These are phyloP conservation scores for Lamproptera curius DNA, from an alignment of 2,888 invertebrate species.

Conservation along the genomic window DNA sequence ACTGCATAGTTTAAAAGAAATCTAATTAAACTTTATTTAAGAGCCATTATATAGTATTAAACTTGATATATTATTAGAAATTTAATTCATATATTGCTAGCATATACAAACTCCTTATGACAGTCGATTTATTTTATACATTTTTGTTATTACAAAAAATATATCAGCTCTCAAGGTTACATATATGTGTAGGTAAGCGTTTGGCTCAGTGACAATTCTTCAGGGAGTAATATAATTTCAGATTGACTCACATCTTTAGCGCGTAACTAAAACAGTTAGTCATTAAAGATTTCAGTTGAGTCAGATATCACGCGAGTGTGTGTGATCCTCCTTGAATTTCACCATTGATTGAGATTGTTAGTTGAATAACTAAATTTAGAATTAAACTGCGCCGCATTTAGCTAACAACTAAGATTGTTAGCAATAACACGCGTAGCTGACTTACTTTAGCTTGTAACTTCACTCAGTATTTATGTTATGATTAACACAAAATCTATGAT, in stretches of 20 bases:
- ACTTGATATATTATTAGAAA: too few species aligned
- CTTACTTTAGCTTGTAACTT: too few species aligned
- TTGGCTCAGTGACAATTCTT: constrained; percentile 41
- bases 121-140: not conserved
- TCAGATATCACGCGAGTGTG: constrained; percentile 36
- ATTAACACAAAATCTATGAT: too few species aligned
- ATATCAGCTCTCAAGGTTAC: not conserved
- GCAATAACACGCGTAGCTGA: too few species aligned
- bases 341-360: constrained; percentile 14
- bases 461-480: too few species aligned
- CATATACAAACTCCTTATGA: too few species aligned
- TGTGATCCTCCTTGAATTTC: constrained; percentile 25
- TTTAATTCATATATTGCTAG: too few species aligned
- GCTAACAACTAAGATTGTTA: too few species aligned
- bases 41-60: too few species aligned
- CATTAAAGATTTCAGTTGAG: constrained; percentile 55
- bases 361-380: constrained; percentile 13
- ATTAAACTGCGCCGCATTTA: too few species aligned
- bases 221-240: constrained; percentile 37
- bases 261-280: constrained; percentile 46
- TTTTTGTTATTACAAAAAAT: not conserved
- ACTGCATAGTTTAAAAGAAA: too few species aligned
- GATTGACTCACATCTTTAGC: constrained; percentile 46
- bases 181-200: not conserved
- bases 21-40: too few species aligned